Base-by-base conservation (phyloP, 2,797 vertebrate genomes). In the Sciaenops ocellatus region DNA sequence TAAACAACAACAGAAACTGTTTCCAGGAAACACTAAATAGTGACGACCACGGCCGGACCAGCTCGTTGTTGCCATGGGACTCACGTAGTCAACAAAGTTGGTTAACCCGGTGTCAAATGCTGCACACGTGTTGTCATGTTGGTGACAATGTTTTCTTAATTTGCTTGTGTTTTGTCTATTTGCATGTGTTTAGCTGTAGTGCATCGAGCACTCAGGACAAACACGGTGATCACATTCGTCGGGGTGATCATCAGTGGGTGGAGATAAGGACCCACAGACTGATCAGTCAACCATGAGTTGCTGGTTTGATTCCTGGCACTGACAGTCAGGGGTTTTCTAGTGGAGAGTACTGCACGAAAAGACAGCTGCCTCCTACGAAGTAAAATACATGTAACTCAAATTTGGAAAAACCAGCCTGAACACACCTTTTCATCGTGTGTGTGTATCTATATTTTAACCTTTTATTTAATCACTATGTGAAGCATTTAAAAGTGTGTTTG, bases 261-360 rank as follows among this genome's bases (percentile, higher is more conserved):
- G 41, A 13, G 24, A 7, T n/a, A 10, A 17, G 17, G 9, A n/a
- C 0, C 24, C 3, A 6, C 54, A 26, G 18, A 54, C 52, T 2
- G 3, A 69, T 28, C 44, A 17, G 42, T 61, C 20, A 65, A 6
- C 17, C 16, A 28, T 34, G 8, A 59, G 41, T 24, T 68, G 22
- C 20, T 12, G 52, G 61, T 66, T 75, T 50, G 44, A 67, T 75
- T 71, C 67, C 26, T 63, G 52, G 20, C 9, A 13, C 24, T 34
- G n/a, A 47, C 13, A n/a, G 2, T 48, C 6, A 17, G 26, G 42
- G 11, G 51, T 28, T 46, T 47, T 61, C 4, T 41, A 50, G 15
- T 63, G 6, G 12, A 1, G 12, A 9, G 56, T 4, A 20, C 54
- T 17, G 52, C 15, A 17, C 16, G 63, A 56, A 13, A 30, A 18